Evolutionary conservation across 2,797 vertebrate genomes (phyloP), one percentile per base, ranked within the genome.

Genomic region (Lepilemur ruficaudatus): DNA sequence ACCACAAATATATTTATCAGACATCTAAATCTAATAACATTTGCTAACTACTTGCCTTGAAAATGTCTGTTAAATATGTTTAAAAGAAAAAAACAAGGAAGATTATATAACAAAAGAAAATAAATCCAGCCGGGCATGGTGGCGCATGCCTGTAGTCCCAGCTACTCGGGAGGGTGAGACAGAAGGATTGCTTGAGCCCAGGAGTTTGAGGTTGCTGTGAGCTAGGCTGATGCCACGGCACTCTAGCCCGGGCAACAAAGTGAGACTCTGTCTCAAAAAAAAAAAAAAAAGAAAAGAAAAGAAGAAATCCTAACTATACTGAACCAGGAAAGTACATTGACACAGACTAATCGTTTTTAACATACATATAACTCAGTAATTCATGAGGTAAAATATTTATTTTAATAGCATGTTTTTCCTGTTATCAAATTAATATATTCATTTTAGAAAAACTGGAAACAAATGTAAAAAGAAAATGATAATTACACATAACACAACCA

Each of bases 361-460:
- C 32, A 38, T 46, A 73, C 1, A 55, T 13, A 14, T n/a, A 79
- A 67, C 12, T 28, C 32, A 67, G 2, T 32, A 50, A 75, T 41
- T 89, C 76, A 35, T 67, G 32, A 67, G 32, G 7, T 67, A 67
- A 95, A 91, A 48, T 86, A 75, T 69, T 70, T 91, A 69, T 78
- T 75, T 90, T 79, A 94, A 92, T 22, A 73, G 38, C 48, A 75
- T 59, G 15, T 22, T 91, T 88, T 76, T 67, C 43, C 69, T 81
- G 43, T 61, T 59, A 91, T 12, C 79, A 89, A 91, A 94, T 82
- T 83, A 96, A 12, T 63, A 50, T 5, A 50, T 48, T 76, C 57
- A 50, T 46, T 92, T 96, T 38, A 79, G 65, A 87, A 93, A 92
- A 83, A 59, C 38, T n/a, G 17, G 52, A 61, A 93, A 83, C 52